These are phyloP conservation scores for Calonectris borealis DNA, from an alignment of 2,113 vertebrate species.

Conservation along the genomic window DNA sequence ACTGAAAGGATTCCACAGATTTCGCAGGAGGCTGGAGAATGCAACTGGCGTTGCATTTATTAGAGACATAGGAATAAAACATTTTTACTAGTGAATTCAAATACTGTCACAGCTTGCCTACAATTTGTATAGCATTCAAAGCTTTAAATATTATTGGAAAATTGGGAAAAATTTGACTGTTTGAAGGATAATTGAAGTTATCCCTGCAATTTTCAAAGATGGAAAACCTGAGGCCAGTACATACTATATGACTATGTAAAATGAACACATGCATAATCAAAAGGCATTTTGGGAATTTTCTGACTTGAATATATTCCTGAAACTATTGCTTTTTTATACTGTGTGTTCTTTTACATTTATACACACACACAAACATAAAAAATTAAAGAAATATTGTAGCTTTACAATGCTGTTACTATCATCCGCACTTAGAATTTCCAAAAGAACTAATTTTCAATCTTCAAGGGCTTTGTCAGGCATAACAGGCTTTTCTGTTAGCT, in stretches of 20 bases:
- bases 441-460: neutral
- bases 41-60: accelerated
- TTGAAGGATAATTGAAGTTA: neutral
- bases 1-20: neutral
- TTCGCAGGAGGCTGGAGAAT: neutral
- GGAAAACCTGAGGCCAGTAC: neutral
- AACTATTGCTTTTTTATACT: neutral
- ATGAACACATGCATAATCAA: neutral
- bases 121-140: neutral
- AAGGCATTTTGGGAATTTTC: neutral
- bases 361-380: neutral
- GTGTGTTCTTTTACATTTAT: neutral
- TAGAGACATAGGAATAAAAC: neutral
- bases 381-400: neutral
- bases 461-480: neutral
- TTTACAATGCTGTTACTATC: neutral
- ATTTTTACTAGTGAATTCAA: neutral
- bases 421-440: neutral
- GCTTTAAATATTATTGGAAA: neutral
- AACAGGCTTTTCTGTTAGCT: neutral
- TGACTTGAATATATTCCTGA: neutral
- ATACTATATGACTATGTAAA: neutral
- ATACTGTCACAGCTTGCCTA: neutral
- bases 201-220: neutral
- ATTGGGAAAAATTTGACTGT: neutral